phyloP scores from a whole-genome alignment of 2,888 invertebrate genomes.

The Dolomedes plantarius region DNA sequence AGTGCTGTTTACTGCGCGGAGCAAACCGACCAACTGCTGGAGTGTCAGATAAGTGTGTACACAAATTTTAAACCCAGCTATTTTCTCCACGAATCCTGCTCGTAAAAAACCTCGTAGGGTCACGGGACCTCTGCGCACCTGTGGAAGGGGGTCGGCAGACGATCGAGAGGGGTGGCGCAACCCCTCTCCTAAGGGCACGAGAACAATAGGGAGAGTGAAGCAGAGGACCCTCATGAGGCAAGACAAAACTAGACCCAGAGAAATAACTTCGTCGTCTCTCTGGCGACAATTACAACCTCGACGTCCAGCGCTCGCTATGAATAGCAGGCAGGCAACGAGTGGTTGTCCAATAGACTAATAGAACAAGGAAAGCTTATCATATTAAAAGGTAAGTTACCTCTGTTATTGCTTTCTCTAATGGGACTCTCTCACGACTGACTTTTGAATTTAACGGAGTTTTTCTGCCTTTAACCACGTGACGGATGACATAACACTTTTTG shows the following conservation, averaged over 20 bases:
- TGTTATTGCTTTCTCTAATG: constrained; percentile 4
- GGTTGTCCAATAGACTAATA: constrained; percentile 26
- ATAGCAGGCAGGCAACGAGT: neutral
- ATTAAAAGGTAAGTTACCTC: constrained; percentile 42
- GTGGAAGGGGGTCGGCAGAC: constrained; percentile 16
- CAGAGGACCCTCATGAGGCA: constrained; percentile 38
- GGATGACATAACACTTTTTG: neutral
- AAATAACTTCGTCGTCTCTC: constrained; percentile 33
- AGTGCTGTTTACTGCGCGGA: no score
- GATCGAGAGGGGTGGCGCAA: constrained; percentile 5
- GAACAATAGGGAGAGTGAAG: constrained; percentile 33
- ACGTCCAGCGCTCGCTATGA: constrained; percentile 11
- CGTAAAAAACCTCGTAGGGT: constrained; percentile 16
- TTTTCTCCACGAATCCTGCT: neutral
- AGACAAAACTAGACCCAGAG: constrained; percentile 42
- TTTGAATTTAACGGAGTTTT: constrained; percentile 3
- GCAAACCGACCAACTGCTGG: neutral
- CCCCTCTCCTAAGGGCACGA: constrained; percentile 37
- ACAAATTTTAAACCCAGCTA: constrained; percentile 7
- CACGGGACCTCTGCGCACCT: constrained; percentile 33
- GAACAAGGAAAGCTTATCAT: constrained; percentile 39
- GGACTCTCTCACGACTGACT: neutral
- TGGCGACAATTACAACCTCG: constrained; percentile 56
- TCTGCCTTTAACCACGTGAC: neutral
- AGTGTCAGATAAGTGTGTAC: neutral